Evolutionary conservation across 2,888 invertebrate species (phyloP).

Genomic region (Hecatera dysodea): DNA sequence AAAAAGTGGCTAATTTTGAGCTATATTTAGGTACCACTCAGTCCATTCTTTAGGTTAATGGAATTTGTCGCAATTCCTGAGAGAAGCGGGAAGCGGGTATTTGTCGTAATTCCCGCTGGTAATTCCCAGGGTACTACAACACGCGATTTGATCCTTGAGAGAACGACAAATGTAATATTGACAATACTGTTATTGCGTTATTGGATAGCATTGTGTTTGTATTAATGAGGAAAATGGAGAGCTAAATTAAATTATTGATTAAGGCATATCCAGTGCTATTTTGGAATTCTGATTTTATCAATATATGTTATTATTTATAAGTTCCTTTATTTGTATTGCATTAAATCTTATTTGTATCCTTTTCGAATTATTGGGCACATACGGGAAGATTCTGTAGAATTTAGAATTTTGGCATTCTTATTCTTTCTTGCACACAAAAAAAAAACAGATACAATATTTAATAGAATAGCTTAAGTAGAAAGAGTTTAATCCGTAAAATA

Average conservation of each 20-base stretch:
- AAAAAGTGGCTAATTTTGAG: background rate
- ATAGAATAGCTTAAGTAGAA: no score
- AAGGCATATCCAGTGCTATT: no score
- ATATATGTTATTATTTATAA: no score
- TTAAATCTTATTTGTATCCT: no score
- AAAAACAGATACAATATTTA: no score
- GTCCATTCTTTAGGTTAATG: background rate
- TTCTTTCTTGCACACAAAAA: no score
- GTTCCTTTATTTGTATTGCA: no score
- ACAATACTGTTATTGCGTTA: constrained; percentile 34
- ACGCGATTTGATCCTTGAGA: constrained; percentile 6
- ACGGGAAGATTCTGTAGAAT: background rate
- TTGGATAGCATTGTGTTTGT: constrained; percentile 17
- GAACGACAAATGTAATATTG: constrained; percentile 49
- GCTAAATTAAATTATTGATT: background rate
- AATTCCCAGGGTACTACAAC: constrained; percentile 46
- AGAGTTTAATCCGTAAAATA: no score
- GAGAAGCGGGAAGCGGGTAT: constrained; percentile 13
- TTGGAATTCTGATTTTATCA: no score
- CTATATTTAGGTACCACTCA: background rate
- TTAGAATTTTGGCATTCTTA: background rate
- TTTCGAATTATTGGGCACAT: no score
- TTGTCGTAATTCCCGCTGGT: constrained; percentile 39
- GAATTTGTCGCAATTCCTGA: constrained; percentile 31
- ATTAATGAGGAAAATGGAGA: constrained; percentile 7